Base-by-base conservation (phyloP, 2,113 vertebrate species). In the Cololabis saira region DNA sequence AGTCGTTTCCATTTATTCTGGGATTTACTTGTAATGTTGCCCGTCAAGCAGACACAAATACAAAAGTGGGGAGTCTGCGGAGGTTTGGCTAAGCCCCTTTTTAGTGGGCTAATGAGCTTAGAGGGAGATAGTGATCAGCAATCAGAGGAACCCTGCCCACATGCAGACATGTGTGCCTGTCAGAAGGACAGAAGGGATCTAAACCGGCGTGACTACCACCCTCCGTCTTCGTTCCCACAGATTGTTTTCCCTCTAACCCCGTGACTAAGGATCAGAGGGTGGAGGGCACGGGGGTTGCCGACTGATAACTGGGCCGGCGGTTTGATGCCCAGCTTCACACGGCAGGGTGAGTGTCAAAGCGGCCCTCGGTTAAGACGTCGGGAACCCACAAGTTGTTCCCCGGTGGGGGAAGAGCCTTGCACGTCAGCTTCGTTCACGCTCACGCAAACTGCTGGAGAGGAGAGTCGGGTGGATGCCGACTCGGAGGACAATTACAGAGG, bases 21-120 rank as follows among this genome's bases (percentile, higher is more conserved):
- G 71, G 71, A 74, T 74, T 61, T 47, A 65, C 72, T 73, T 78
- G 76, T 89, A 86, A 82, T 72, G 60, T 81, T 78, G 67, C 74
- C 67, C 74, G 37, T 85, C 78, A 80, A 76, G 73, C 78, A 80
- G 66, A 80, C 75, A 66, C 51, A 71, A 82, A 87, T 59, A 86
- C 80, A 84, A 83, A 83, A 84, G 80, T 64, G 61, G 50, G 67
- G 61, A 70, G 78, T 76, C 87, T 80, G 70, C 51, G 54, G 85
- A 85, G 87, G 80, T 74, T 89, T 76, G 30, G 80, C 72, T 84
- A 88, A 90, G 81, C 87, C 70, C 70, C 84, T 86, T 80, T 85
- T 86, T 81, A 89, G 84, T 61, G 19, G 57, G 65, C 80, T 89
- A 91, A 88, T 91, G 85, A 90, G 87, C 88, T 88, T 87, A 84